Evolutionary conservation across 2,113 vertebrate genomes (phyloP).

Genomic region (Clinocottus analis): DNA sequence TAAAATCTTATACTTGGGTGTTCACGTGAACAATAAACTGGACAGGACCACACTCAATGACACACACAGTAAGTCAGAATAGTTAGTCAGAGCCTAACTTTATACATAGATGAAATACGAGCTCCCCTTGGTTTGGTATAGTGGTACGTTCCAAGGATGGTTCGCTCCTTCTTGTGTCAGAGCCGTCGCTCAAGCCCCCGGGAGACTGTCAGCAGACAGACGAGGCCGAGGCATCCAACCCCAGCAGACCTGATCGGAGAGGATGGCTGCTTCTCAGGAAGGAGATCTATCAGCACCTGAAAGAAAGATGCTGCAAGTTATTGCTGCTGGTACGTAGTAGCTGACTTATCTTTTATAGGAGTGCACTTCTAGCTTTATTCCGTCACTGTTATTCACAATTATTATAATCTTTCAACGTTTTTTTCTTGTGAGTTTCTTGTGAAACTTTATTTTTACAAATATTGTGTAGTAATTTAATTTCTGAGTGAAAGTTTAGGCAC

Average conservation of each 20-base stretch:
- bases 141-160: conserved; percentile 57
- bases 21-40: too few relatives aligned
- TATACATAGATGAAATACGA: too few relatives aligned
- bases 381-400: neutral
- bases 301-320: conserved; percentile 84
- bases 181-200: too few relatives aligned
- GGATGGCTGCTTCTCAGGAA: conserved; percentile 82
- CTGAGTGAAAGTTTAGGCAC: too few relatives aligned
- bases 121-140: neutral
- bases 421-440: too few relatives aligned
- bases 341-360: neutral
- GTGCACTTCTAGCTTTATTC: neutral
- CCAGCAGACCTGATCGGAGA: conserved; percentile 1
- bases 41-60: too few relatives aligned
- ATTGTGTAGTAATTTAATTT: neutral
- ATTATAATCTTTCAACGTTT: too few relatives aligned
- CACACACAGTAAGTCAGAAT: too few relatives aligned
- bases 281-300: conserved; percentile 86
- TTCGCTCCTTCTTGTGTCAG: conserved; percentile 7
- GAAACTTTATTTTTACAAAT: neutral
- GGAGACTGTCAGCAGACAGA: too few relatives aligned
- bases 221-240: neutral
- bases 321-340: conserved; percentile 72
- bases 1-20: too few relatives aligned
- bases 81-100: too few relatives aligned